Evolutionary conservation across 92 coral and sea anemone species (phyloP).

Genomic region (Porites cylindrica): DNA sequence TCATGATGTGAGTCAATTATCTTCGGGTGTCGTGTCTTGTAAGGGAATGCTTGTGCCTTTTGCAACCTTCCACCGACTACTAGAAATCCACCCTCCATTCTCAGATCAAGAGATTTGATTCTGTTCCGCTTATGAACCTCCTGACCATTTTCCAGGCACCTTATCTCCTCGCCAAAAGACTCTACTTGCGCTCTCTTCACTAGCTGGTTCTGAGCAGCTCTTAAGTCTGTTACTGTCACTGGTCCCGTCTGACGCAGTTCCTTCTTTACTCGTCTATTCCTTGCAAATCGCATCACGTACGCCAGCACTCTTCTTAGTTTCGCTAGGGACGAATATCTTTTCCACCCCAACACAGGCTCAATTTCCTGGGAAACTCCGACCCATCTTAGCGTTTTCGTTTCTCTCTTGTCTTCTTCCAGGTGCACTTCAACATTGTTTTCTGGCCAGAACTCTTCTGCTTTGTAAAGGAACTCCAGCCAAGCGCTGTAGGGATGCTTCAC

Average conservation of each 20-base stretch:
- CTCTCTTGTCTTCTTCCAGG: neutral
- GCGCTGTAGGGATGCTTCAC: neutral
- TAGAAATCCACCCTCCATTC: conserved; percentile 14
- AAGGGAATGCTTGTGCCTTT: conserved; percentile 15
- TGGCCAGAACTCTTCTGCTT: conserved; percentile 11
- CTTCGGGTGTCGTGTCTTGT: neutral
- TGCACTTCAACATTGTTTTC: neutral
- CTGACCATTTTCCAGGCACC: neutral
- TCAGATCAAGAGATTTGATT: conserved; percentile 40
- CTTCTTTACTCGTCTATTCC: neutral
- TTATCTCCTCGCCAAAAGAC: too few species aligned
- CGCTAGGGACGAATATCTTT: neutral
- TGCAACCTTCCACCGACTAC: conserved; percentile 24
- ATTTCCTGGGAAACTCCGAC: neutral
- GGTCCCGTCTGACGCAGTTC: neutral
- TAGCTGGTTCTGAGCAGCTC: neutral
- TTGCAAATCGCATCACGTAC: conserved; percentile 5
- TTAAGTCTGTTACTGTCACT: neutral
- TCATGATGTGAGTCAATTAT: conserved; percentile 28
- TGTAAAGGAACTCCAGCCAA: conserved; percentile 1
- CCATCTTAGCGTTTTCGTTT: conserved; percentile 8
- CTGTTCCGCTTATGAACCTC: conserved; percentile 16
- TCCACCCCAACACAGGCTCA: too few species aligned
- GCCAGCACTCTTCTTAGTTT: conserved; percentile 16
- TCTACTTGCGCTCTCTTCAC: too few species aligned